Base-by-base conservation (phyloP, 2,113 vertebrate species). In the Leptosomus discolor region DNA sequence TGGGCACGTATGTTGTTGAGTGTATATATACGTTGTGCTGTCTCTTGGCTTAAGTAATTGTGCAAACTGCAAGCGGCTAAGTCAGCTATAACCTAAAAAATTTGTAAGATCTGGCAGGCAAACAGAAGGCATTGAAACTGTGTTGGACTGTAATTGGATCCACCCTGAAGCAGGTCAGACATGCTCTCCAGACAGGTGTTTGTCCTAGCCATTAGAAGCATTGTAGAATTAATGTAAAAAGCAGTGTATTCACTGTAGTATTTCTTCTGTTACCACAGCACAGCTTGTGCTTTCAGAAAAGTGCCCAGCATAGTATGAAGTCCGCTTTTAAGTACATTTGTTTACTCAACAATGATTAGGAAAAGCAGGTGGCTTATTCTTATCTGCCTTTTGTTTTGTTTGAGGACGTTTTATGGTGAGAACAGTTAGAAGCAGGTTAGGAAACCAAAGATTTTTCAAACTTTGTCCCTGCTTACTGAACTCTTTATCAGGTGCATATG, bases 161-260 rank as follows among this genome's bases (percentile, higher is more conserved):
- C 94, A 90, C 84, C 92, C 89, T 41, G 48, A 85, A 90, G 75
- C 67, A 58, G 36, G 61, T 94, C 85, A 96, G 87, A 81, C 1
- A 0, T 63, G 58, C 34, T 34, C 27, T 79, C 39, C 77, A 78
- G 83, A 50, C 70, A 67, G 86, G 50, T 75, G 48, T 92, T 97
- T 96, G 82, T 56, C 86, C 37, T 83, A 63, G 41, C 68, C 95
- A 79, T 96, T 92, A 94, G 56, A 57, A 97, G 21, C 60, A 43
- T 32, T 65, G 70, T 85, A 88, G 96, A 96, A 96, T 77, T 76
- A 97, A 95, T 93, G 54, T 53, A 54, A 95, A 97, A 95, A 63
- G 41, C 36, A 67, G 19, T 71, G 9, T 81, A 34, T 92, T 84
- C 37, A 23, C 36, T 86, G 43, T 73, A 58, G 19, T 51, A 9